Evolutionary conservation across 2,888 invertebrate species (phyloP).

Genomic region (Pocota personata): DNA sequence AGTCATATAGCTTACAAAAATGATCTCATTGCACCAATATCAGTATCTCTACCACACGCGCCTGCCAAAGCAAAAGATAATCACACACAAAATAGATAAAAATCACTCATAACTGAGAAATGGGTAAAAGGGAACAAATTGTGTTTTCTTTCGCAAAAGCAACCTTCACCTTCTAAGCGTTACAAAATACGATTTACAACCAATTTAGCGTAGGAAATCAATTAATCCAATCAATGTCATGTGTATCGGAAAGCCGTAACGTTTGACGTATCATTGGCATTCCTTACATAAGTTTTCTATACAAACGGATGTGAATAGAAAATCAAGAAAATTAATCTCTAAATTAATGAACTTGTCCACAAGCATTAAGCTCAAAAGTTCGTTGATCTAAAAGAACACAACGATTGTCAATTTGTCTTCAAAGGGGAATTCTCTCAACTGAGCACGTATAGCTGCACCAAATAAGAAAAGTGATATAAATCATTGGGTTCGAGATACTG

Average conservation of each 20-base stretch:
- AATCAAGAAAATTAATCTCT: conserved; percentile 6
- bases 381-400: conserved; percentile 25
- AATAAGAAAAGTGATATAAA: conserved; percentile 48
- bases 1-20: not conserved
- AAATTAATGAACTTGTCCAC: conserved; percentile 39
- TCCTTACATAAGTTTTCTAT: conserved; percentile 5
- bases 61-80: not conserved
- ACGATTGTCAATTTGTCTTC: conserved; percentile 52
- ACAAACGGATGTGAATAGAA: not conserved
- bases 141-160: conserved; percentile 8
- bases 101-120: not conserved
- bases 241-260: not conserved
- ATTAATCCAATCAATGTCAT: conserved; percentile 54
- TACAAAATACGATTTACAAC: conserved; percentile 35
- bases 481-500: conserved; percentile 42
- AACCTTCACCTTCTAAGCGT: conserved; percentile 36
- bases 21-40: not conserved
- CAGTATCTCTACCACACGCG: not conserved
- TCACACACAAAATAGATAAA: not conserved
- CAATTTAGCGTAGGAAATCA: conserved; percentile 53
- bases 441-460: conserved; percentile 41
- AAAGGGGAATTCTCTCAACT: not conserved
- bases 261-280: not conserved
- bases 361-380: conserved; percentile 23
- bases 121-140: not conserved